Base-by-base conservation (phyloP, 2,797 vertebrate species). In the Sebastiscus tertius region DNA sequence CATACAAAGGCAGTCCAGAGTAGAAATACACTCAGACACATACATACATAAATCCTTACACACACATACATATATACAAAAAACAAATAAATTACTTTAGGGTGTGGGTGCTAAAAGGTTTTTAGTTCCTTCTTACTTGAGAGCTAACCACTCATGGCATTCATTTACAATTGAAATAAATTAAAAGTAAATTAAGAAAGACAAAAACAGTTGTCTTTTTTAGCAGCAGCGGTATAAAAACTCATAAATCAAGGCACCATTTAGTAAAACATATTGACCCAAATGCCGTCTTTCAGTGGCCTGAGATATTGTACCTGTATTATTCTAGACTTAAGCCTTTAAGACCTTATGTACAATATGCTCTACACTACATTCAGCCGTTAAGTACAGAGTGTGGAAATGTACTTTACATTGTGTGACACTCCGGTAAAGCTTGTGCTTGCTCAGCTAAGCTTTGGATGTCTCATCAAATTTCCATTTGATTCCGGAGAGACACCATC, bases 371-470 rank as follows among this genome's bases (percentile, higher is more conserved):
- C 82, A 88, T 90, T 92, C 85, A 90, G 88, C 86, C 79, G 82
- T 87, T 92, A 92, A 92, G 87, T 77, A 86, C 86, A 85, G 87
- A 86, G 86, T 89, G 91, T 90, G 91, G 86, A 92, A 92, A 94
- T 93, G 88, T 93, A 91, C 87, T 93, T 93, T 92, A 93, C 90
- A 92, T 90, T 92, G 91, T 91, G 88, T 89, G 83, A 89, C 90
- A 87, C 87, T 87, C 81, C 6, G 52, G 39, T 87, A 90, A 90
- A 92, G 92, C 92, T 92, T 92, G 82, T 92, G 92, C 88, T 91
- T 87, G 88, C 92, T 93, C 92, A 94, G 91, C 92, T 93, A 89
- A 93, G 93, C 92, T 92, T 86, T 82, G 81, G 88, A 91, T 88
- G 89, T 92, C 89, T 91, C 92, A 93, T 93, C 90, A 90, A 88